A percentile compares a stretch with the other conserved stretches of the same genome.
These are phyloP conservation scores for Apocheima hispidaria DNA, from an alignment of 2,888 invertebrate species.

Conservation along the genomic window DNA sequence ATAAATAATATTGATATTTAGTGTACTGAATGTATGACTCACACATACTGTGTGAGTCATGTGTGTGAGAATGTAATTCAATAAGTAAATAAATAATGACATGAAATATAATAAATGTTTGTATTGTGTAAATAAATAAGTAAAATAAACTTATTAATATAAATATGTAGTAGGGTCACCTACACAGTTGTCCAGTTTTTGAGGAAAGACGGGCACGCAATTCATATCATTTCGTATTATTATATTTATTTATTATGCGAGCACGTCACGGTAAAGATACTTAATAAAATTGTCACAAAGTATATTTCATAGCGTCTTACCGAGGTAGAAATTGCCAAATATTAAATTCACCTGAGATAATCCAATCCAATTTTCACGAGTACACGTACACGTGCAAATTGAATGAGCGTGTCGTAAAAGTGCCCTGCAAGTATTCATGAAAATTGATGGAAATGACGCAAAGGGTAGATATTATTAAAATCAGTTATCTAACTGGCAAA, in stretches of 20 bases:
- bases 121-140: no score
- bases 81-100: no score
- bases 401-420: slow-evolving; percentile 52
- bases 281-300: slow-evolving; percentile 17
- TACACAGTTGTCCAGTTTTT: no score
- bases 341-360: slow-evolving; percentile 38
- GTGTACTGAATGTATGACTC: no score
- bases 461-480: neutral
- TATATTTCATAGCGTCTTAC: slow-evolving; percentile 14
- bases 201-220: neutral
- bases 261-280: neutral
- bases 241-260: slow-evolving; percentile 5
- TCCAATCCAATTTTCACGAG: slow-evolving; percentile 39
- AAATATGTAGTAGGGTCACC: no score
- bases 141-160: no score
- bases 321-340: slow-evolving; percentile 25
- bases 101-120: no score
- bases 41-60: no score
- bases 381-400: slow-evolving; percentile 44
- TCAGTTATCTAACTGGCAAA: no score
- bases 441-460: slow-evolving; percentile 43
- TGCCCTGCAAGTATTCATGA: slow-evolving; percentile 36
- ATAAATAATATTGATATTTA: no score
- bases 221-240: slow-evolving; percentile 5
- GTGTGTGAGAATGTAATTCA: no score